Evolutionary conservation across 2,797 vertebrate genomes (phyloP).

Genomic region (Sebastiscus albofasciatus): DNA sequence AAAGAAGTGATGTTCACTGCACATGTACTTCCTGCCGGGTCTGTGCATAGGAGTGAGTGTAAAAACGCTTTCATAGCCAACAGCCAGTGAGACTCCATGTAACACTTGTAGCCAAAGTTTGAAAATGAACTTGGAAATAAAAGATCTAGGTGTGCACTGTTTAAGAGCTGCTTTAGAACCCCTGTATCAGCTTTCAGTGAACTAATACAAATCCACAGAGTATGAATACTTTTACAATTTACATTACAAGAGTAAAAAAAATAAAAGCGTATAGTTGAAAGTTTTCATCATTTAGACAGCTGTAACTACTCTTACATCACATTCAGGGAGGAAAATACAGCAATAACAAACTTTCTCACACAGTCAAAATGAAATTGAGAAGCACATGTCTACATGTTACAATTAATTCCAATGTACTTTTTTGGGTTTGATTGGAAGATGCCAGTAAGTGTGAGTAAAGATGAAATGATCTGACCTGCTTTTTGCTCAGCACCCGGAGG

Average conservation of each 20-base stretch:
- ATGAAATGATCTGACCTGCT: slow-evolving; percentile 57
- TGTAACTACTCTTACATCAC: neutral
- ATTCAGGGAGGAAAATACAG: slow-evolving; percentile 3
- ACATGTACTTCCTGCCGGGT: slow-evolving; percentile 74
- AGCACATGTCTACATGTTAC: neutral
- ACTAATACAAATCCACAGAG: neutral
- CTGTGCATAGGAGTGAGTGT: slow-evolving; percentile 49
- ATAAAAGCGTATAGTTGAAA: neutral
- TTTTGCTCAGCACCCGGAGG: slow-evolving; percentile 48
- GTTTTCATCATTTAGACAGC: neutral
- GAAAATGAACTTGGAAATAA: neutral
- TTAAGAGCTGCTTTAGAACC: neutral
- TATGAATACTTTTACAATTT: neutral
- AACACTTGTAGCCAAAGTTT: neutral
- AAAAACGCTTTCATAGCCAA: slow-evolving; percentile 18
- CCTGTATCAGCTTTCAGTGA: neutral
- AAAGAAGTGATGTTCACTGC: slow-evolving; percentile 65
- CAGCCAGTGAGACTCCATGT: neutral
- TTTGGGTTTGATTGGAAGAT: neutral
- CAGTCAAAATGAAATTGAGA: slow-evolving; percentile 14
- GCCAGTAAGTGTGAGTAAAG: neutral
- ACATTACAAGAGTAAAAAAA: neutral
- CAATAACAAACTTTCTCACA: slow-evolving; percentile 20
- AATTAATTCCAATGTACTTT: neutral
- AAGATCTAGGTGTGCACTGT: neutral